Evolutionary conservation across 2,888 invertebrate genomes (phyloP), one percentile per base, ranked within the genome.

Genomic region (Pterobdella sp.): DNA sequence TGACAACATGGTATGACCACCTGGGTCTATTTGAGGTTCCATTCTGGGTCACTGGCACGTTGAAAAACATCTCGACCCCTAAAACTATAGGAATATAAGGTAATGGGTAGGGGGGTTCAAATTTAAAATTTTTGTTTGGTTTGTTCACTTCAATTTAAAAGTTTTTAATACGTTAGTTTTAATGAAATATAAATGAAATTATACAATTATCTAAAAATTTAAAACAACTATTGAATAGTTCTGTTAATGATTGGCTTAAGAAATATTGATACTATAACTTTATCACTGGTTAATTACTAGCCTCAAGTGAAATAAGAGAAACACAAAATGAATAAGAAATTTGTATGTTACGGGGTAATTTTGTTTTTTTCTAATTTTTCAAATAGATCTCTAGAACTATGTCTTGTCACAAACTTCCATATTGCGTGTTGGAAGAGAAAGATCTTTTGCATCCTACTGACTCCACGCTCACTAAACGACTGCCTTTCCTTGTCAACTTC

Each of bases 51-150:
- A 69, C 72, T 0, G 82, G 81, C 7, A 80, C 75, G 73, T 81
- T 80, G 76, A 80, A 81, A 78, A 82, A 81, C 32, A 82, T 76
- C 63, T 82, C 81, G 4, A 80, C 80, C 1, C 80, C 79, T 73
- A 79, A 76, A 69, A 79, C 81, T 82, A 77, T 31, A 78, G 77
- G 32, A 32, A 49, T 1, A 22, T 10, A 35, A 0, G 14, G 35
- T 3, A 1, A 22, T 34, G 1, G 7, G 18, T 49, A 29, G 42
- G 18, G 42, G 42, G 18, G 42, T 42, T 7, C 18, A 18, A 14
- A 42, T 42, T 42, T 42, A 18, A 42, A 42, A 42, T 7, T 18
- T n/a, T n/a, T n/a, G n/a, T n/a, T n/a, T n/a, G n/a, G n/a, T n/a
- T n/a, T n/a, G n/a, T n/a, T n/a, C n/a, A n/a, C n/a, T n/a, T n/a